These are phyloP conservation scores for Podargus strigoides DNA, from an alignment of 2,797 vertebrate species.

Conservation along the genomic window DNA sequence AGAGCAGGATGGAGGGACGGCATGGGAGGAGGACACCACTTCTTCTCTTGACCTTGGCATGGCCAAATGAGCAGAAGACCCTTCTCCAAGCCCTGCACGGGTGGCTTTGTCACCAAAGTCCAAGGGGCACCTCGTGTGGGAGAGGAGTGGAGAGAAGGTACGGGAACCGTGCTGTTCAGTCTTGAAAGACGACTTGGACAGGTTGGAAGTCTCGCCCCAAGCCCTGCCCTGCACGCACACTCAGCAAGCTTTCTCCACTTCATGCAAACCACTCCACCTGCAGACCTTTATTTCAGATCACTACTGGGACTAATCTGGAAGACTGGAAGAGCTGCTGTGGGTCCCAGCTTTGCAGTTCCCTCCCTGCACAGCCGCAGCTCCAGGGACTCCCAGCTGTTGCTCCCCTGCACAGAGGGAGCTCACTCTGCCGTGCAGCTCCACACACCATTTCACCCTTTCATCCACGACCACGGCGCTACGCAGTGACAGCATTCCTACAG, in stretches of 20 bases:
- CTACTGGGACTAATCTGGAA: not conserved
- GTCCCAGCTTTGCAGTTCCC: not conserved
- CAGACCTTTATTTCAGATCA: not conserved
- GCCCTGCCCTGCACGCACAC: not conserved
- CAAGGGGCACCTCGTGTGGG: rapidly evolving
- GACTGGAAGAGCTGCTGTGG: not conserved
- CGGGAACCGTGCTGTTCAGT: rapidly evolving
- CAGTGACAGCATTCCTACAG: not conserved
- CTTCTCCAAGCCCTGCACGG: not conserved
- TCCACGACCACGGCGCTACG: not conserved
- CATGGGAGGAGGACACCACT: not conserved
- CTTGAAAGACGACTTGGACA: not conserved
- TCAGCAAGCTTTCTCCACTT: not conserved
- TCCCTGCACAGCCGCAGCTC: not conserved
- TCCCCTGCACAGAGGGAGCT: not conserved
- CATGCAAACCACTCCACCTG: not conserved
- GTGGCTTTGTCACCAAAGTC: not conserved
- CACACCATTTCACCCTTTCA: not conserved
- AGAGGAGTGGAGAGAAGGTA: not conserved
- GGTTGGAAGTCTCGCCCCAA: not conserved
- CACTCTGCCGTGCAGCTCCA: not conserved
- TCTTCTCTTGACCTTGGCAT: not conserved
- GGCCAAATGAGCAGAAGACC: rapidly evolving
- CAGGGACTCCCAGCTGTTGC: not conserved
- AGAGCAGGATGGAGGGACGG: not conserved